Percentiles rank a stretch among this genome's conserved stretches.
Conservation (phyloP, 2,113 vertebrate species). For the Arizona elegans region DNA sequence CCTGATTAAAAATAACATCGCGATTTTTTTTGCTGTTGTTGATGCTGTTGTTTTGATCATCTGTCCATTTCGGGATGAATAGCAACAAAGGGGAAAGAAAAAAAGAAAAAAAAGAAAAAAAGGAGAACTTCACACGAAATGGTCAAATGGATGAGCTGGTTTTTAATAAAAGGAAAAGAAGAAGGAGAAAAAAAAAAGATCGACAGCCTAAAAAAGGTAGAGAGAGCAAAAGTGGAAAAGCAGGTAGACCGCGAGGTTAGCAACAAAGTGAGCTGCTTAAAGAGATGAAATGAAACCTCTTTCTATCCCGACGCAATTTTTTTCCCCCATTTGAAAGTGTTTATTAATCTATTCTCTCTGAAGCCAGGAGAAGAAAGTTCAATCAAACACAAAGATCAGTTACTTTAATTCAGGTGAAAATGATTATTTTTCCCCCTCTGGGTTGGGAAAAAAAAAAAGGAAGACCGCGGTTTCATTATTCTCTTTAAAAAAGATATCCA, state of each 20-base stretch:
- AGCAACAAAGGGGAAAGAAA: neutral
- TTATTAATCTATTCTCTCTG: conserved; percentile 63
- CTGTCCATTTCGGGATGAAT: conserved; percentile 46
- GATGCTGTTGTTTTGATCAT: conserved; percentile 15
- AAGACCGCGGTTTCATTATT: neutral
- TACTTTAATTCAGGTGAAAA: conserved; percentile 58
- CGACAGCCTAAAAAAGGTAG: conserved; percentile 19
- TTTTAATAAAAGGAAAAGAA: conserved; percentile 19
- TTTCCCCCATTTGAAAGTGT: conserved; percentile 37
- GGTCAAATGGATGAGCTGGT: conserved; percentile 20
- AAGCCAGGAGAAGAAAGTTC: conserved; percentile 48
- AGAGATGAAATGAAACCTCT: conserved; percentile 44
- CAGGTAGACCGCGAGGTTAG: conserved; percentile 1
- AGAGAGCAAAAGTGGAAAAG: neutral
- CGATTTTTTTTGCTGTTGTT: neutral
- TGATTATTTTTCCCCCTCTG: neutral
- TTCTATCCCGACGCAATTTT: conserved; percentile 36
- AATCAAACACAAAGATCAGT: conserved; percentile 56
- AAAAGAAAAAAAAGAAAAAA: too few species aligned
- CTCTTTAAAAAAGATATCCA: neutral
- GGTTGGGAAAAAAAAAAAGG: neutral
- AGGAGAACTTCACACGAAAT: neutral
- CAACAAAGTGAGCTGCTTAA: conserved; percentile 11
- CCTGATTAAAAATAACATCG: conserved; percentile 62
- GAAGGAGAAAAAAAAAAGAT: neutral